Conservation (phyloP, 2,113 vertebrate genomes). For the Sphaerodactylus townsendi region DNA sequence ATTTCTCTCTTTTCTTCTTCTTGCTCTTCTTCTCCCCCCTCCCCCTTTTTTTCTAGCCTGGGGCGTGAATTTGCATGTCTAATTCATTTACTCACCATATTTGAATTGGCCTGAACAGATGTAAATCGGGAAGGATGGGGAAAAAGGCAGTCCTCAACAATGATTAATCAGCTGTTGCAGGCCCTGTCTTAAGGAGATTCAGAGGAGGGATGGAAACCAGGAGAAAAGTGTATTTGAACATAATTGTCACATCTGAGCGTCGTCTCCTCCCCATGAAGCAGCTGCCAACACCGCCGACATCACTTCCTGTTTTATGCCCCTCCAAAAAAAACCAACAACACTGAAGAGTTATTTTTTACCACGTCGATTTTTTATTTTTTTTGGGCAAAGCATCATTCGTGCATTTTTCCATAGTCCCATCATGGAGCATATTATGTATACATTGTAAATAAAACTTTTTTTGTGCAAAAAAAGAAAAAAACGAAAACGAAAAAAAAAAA, state of each 20-base stretch:
- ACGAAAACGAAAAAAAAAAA: constrained; percentile 71
- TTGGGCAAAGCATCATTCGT: constrained; percentile 83
- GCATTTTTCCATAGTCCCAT: constrained; percentile 87
- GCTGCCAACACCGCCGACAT: constrained; percentile 75
- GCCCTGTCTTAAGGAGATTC: constrained; percentile 88
- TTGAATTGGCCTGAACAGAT: constrained; percentile 88
- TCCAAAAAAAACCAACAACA: constrained; percentile 77
- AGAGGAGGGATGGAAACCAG: constrained; percentile 88
- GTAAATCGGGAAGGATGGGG: constrained; percentile 87
- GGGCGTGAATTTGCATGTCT: constrained; percentile 73
- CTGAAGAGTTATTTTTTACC: constrained; percentile 87
- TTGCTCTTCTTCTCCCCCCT: constrained; percentile 44
- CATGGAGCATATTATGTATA: constrained; percentile 94
- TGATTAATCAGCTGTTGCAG: constrained; percentile 90
- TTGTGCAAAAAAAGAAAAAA: constrained; percentile 87
- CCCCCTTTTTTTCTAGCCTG: constrained; percentile 70
- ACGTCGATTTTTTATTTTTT: constrained; percentile 88
- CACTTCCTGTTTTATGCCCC: constrained; percentile 85
- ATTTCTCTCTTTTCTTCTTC: constrained; percentile 50
- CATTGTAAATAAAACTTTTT: constrained; percentile 95
- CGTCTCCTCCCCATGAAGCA: constrained; percentile 78
- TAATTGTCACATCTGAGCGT: constrained; percentile 87
- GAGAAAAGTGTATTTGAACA: constrained; percentile 83
- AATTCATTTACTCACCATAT: constrained; percentile 80
- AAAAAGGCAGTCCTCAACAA: constrained; percentile 88